These are phyloP conservation scores for Caenorhabditis inopinata DNA, from an alignment of 1,140 invertebrate species.

Conservation along the genomic window DNA sequence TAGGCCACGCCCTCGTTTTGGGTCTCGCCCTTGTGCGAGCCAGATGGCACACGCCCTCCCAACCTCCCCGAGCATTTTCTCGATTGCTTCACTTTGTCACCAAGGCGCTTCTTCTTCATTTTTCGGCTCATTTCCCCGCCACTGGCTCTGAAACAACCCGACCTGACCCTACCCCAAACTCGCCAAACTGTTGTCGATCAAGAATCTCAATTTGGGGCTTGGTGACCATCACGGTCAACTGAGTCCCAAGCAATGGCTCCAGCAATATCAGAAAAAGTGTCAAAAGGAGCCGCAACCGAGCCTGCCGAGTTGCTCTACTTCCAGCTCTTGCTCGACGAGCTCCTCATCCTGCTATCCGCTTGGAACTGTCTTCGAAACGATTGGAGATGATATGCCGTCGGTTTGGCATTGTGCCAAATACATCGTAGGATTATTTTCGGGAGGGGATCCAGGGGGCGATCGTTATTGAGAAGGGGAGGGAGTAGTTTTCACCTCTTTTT, in stretches of 20 bases:
- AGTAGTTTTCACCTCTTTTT: too few relatives aligned
- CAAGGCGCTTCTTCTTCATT: not conserved
- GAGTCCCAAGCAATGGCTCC: constrained; percentile 21
- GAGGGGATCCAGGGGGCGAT: not conserved
- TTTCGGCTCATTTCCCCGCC: too few relatives aligned
- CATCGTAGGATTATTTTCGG: constrained; percentile 5
- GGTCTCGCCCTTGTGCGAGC: not conserved
- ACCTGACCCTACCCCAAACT: not conserved
- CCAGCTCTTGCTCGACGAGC: not conserved
- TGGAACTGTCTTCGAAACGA: constrained; percentile 1
- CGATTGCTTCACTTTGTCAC: not conserved
- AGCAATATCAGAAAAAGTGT: constrained; percentile 15
- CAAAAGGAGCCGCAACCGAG: not conserved
- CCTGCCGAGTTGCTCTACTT: constrained; percentile 19
- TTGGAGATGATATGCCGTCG: constrained; percentile 35
- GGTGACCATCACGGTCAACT: constrained; percentile 13
- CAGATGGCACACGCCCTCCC: not conserved
- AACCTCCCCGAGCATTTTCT: not conserved
- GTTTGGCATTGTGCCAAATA: constrained; percentile 47
- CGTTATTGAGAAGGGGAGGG: too few relatives aligned
- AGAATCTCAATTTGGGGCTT: constrained; percentile 18
- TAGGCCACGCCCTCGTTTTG: not conserved
- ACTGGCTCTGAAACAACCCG: too few relatives aligned
- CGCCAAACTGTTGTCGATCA: constrained; percentile 1
- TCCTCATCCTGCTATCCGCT: not conserved